Evolutionary conservation across 2,113 vertebrate genomes (phyloP).

Genomic region (Epinephelus cyanopodus): DNA sequence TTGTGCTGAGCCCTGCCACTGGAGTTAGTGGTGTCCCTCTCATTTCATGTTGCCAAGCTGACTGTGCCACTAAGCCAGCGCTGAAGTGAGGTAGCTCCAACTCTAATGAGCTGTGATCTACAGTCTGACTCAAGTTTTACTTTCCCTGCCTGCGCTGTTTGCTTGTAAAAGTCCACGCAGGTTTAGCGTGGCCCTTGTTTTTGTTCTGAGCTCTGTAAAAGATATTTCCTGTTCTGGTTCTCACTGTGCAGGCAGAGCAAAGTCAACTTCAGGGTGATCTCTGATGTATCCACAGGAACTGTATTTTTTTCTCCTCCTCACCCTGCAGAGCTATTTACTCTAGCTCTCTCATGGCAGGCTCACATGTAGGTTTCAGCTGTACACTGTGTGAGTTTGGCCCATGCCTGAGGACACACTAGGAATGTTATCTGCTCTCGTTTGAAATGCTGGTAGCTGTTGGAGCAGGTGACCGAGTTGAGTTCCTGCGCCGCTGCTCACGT

Average conservation of each 20-base stretch:
- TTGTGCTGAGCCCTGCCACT: conserved; percentile 60
- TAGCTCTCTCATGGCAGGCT: conserved; percentile 31
- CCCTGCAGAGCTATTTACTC: conserved; percentile 40
- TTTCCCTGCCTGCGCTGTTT: conserved; percentile 36
- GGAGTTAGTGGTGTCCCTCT: conserved; percentile 72
- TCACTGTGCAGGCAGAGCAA: conserved; percentile 29
- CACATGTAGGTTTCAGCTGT: conserved; percentile 37
- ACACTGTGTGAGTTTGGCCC: conserved; percentile 49
- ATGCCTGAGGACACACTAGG: conserved; percentile 73
- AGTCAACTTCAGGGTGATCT: conserved; percentile 62
- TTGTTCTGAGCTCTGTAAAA: conserved; percentile 45
- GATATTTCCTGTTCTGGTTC: conserved; percentile 60
- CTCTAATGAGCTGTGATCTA: conserved; percentile 48
- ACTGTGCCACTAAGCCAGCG: conserved; percentile 60
- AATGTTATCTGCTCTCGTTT: conserved; percentile 78
- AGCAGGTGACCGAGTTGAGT: conserved; percentile 72
- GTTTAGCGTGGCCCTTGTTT: conserved; percentile 49
- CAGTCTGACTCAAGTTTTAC: conserved; percentile 24
- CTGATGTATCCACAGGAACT: conserved; percentile 30
- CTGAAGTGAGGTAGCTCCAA: conserved; percentile 44
- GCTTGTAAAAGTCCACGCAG: conserved; percentile 26
- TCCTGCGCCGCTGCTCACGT: conserved; percentile 58
- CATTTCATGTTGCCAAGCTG: conserved; percentile 73
- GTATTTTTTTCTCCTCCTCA: conserved; percentile 11
- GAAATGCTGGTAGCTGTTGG: conserved; percentile 64